phyloP scores from a whole-genome alignment of 2,888 invertebrate species.

The Erebia aethiops region DNA sequence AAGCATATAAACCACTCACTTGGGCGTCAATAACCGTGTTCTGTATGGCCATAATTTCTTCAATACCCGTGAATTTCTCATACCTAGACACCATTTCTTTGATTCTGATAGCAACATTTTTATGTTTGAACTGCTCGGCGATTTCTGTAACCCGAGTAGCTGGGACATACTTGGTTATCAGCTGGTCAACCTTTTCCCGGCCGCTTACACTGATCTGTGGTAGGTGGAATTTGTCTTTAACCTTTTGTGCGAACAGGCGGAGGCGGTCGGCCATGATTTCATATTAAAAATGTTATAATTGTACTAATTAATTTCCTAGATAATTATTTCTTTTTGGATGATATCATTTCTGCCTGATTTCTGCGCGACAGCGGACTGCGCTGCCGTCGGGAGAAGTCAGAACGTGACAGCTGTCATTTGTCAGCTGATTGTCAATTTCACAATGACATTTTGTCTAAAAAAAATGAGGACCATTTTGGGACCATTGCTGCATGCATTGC shows the following conservation, averaged over 20 bases:
- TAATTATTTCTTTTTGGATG: conserved; percentile 28
- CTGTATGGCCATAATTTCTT: conserved; percentile 90
- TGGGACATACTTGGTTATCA: conserved; percentile 68
- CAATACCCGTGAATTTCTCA: conserved; percentile 89
- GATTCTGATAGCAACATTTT: conserved; percentile 61
- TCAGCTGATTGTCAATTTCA: not conserved
- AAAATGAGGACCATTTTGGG: no score
- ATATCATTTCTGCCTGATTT: conserved; percentile 9
- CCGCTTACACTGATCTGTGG: conserved; percentile 53
- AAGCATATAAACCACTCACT: conserved; percentile 53
- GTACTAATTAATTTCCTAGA: conserved; percentile 45
- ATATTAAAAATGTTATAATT: conserved; percentile 52
- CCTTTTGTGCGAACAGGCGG: conserved; percentile 64
- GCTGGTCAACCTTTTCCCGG: conserved; percentile 68
- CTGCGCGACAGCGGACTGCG: not conserved
- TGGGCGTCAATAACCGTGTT: conserved; percentile 87
- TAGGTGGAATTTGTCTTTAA: conserved; percentile 67
- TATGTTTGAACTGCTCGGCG: conserved; percentile 69
- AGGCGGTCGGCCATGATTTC: conserved; percentile 74
- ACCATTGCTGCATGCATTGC: no score
- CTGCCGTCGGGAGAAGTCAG: no score
- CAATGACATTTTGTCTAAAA: not conserved
- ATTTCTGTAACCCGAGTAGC: conserved; percentile 63
- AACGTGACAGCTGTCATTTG: not conserved
- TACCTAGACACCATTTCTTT: conserved; percentile 83